Conservation (phyloP, 2,888 invertebrate genomes). For the Ophion ellenae region DNA sequence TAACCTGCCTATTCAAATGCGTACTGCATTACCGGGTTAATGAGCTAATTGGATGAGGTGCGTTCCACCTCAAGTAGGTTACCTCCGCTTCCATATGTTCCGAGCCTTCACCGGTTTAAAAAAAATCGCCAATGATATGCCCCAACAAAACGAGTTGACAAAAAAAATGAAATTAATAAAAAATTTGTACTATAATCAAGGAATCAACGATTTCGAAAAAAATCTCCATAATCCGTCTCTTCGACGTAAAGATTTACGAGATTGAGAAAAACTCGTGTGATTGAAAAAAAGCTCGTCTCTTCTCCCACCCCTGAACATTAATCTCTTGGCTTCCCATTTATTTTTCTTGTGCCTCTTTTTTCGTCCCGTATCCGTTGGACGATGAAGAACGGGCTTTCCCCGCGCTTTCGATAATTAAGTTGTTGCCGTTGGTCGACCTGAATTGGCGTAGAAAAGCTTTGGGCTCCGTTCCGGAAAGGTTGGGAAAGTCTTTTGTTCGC, state of each 20-base stretch:
- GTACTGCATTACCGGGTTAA: conserved; percentile 25
- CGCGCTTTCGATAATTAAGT: conserved; percentile 35
- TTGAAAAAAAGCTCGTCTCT: conserved; percentile 40
- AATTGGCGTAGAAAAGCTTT: conserved; percentile 32
- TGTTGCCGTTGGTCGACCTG: conserved; percentile 15
- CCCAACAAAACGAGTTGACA: conserved; percentile 3
- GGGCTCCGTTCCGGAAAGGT: neutral
- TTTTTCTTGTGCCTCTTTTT: conserved; percentile 12
- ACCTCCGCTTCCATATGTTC: conserved; percentile 55
- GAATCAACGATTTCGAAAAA: neutral
- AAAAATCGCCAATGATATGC: conserved; percentile 22
- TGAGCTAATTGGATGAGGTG: conserved; percentile 58
- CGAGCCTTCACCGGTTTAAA: conserved; percentile 27
- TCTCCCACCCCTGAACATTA: conserved; percentile 4
- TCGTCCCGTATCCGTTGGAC: conserved; percentile 3
- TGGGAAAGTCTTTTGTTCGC: conserved; percentile 10
- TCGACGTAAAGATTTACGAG: neutral
- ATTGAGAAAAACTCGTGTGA: neutral
- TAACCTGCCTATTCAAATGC: neutral
- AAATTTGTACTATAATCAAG: neutral
- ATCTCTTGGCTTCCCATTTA: conserved; percentile 11
- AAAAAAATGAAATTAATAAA: neutral
- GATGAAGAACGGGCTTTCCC: conserved; percentile 20
- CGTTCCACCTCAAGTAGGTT: conserved; percentile 59
- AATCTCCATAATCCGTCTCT: neutral